Base-by-base conservation (phyloP, 2,797 vertebrate genomes). In the Pseudopleuronectes americanus region DNA sequence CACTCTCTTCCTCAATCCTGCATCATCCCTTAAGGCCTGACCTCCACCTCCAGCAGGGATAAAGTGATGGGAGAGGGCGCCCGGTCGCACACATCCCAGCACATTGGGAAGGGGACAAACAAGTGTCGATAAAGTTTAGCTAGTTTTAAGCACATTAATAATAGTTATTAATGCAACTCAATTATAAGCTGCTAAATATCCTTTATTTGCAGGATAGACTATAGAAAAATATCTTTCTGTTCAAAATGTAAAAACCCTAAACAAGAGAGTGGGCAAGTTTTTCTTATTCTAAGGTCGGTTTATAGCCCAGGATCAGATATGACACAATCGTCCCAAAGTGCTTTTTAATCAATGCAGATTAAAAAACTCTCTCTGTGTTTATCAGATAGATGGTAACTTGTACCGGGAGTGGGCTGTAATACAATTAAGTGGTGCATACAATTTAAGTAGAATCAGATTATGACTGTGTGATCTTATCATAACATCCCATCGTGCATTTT, bases 1-100 rank as follows among this genome's bases (percentile, higher is more conserved):
- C 61, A 2, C 33, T 4, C 52, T 52, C 63, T 58, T 28, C 38
- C 55, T 63, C 58, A 69, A 79, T 69, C 72, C 65, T 68, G 52
- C 8, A 43, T 85, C 72, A 72, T 78, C 68, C 63, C 49, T 57
- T 43, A 43, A 45, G 74, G 54, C 60, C 28, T 53, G 59, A 76
- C 76, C 77, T 68, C 66, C 62, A 70, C 23, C 52, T 43, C 54
- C 64, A 43, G 48, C 22, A 8, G 73, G 59, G 80, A 65, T 19
- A 14, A 57, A 67, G 53, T 55, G 67, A 80, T 58, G 58, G 58
- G 57, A 80, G 47, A 43, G 38, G 68, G 26, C 1, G 3, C 24
- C 19, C 59, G 54, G 79, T 71, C 76, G 65, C 65, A 69, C 68
- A 45, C 58, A 60, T 64, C 17, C 33, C 62, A 60, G 61, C n/a